These are phyloP conservation scores for Stegostoma tigrinum DNA, from an alignment of 2,113 vertebrate genomes.

Conservation along the genomic window DNA sequence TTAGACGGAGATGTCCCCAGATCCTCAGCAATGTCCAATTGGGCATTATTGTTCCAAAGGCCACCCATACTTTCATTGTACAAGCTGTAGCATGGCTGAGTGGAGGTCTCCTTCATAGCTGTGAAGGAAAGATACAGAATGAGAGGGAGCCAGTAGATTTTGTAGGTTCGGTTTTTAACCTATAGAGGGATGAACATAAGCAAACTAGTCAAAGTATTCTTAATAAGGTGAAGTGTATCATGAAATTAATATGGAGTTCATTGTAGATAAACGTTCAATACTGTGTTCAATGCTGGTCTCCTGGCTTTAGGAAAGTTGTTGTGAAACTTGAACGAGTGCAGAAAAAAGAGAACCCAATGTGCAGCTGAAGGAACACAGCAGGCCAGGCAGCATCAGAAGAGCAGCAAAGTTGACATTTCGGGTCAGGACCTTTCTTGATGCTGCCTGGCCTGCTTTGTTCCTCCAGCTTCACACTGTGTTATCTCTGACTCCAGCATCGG, in stretches of 20 bases:
- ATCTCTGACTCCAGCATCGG: too few relatives aligned
- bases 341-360: too few relatives aligned
- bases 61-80: constrained; percentile 11
- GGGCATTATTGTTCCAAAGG: neutral
- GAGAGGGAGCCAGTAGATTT: neutral
- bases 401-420: too few relatives aligned
- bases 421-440: too few relatives aligned
- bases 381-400: too few relatives aligned
- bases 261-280: too few relatives aligned
- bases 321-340: too few relatives aligned
- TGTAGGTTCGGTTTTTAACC: neutral
- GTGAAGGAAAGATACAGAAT: neutral
- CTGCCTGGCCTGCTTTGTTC: too few relatives aligned
- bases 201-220: neutral
- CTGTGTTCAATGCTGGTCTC: too few relatives aligned
- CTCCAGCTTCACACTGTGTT: too few relatives aligned
- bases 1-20: neutral
- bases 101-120: neutral
- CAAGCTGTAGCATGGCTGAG: neutral
- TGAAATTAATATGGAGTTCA: neutral
- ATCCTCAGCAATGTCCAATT: neutral
- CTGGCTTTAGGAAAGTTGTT: too few relatives aligned
- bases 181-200: neutral
- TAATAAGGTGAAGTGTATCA: neutral
- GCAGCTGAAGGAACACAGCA: too few relatives aligned